phyloP scores from a whole-genome alignment of 2,113 vertebrate genomes.

The Grallaria varia region DNA sequence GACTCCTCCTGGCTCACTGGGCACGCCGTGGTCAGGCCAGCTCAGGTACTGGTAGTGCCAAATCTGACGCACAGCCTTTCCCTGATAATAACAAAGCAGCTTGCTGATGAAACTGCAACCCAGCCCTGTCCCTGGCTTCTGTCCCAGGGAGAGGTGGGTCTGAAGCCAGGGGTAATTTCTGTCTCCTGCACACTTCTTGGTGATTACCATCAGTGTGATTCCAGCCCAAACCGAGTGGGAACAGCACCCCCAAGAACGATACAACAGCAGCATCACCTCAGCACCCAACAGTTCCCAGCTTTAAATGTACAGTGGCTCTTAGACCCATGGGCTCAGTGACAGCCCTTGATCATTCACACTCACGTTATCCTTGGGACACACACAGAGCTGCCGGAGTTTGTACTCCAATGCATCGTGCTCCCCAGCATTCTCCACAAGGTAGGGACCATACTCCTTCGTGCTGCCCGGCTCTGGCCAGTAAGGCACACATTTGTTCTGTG shows the following conservation, averaged over 20 bases:
- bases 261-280: neutral
- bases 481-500: conserved; percentile 92
- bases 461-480: conserved; percentile 87
- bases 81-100: conserved; percentile 2
- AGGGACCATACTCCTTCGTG: conserved; percentile 74
- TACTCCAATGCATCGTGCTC: conserved; percentile 85
- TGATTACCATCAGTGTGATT: neutral
- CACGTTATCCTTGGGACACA: conserved; percentile 77
- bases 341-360: neutral
- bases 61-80: conserved; percentile 75
- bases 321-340: neutral
- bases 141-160: neutral
- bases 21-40: conserved; percentile 97
- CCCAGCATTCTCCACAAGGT: conserved; percentile 67
- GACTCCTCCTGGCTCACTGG: conserved; percentile 87
- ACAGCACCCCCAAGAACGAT: neutral
- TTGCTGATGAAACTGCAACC: neutral
- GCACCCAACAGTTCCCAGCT: neutral
- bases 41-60: conserved; percentile 96
- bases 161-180: neutral
- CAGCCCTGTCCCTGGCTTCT: neutral
- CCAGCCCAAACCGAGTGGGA: neutral
- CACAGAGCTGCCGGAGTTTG: conserved; percentile 80
- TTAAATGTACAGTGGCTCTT: too few species aligned
- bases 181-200: neutral